Conservation (phyloP, 1,140 invertebrate genomes). For the Pantala flavescens region DNA sequence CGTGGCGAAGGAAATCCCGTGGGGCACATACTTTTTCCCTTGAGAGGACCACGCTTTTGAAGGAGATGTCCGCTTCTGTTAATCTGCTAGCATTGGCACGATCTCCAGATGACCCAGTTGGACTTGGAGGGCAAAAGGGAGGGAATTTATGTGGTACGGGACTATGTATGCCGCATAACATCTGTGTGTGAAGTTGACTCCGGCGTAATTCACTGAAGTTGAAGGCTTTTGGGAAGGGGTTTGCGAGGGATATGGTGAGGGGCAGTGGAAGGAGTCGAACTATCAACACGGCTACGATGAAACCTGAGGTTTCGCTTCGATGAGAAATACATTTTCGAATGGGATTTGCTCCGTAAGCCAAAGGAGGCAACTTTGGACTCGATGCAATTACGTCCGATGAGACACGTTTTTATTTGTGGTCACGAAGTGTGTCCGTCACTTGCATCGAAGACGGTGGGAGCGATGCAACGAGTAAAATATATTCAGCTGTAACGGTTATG, state of each 20-base stretch:
- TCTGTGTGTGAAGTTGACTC: not conserved
- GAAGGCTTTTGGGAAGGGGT: not conserved
- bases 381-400: too few species aligned
- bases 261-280: not conserved
- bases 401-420: too few species aligned
- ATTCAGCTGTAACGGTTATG: too few species aligned
- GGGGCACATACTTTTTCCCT: too few species aligned
- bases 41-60: not conserved
- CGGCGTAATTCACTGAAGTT: not conserved
- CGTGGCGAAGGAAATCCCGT: not conserved
- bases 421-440: too few species aligned
- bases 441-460: too few species aligned
- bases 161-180: not conserved
- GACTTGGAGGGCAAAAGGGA: not conserved
- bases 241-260: not conserved
- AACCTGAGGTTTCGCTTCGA: not conserved
- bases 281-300: not conserved
- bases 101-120: not conserved
- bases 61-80: not conserved
- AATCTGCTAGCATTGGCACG: constrained; percentile 3
- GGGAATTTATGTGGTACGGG: not conserved
- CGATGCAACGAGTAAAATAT: too few species aligned
- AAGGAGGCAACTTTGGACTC: not conserved
- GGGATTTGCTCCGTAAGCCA: not conserved
- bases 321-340: constrained; percentile 3